A percentile compares a stretch with the other conserved stretches of the same genome.
phyloP scores from a whole-genome alignment of 2,888 invertebrate species.

The Perizoma affinitatum region DNA sequence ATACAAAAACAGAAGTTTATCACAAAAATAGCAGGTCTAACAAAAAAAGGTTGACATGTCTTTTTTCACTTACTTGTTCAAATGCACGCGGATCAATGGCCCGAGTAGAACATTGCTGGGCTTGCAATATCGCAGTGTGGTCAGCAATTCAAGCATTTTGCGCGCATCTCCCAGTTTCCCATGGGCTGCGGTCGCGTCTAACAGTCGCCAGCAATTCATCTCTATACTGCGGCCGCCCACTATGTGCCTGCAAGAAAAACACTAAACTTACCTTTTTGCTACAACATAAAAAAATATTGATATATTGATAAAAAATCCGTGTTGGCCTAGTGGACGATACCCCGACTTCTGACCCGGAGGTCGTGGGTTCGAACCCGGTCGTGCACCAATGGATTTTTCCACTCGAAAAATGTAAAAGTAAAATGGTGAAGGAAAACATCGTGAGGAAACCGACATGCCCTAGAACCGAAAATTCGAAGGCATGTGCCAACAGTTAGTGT shows the following conservation, averaged over 20 bases:
- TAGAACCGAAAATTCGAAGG: not conserved
- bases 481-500: too few relatives aligned
- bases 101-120: slow-evolving; percentile 84
- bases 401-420: too few relatives aligned
- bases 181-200: slow-evolving; percentile 79
- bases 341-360: not conserved
- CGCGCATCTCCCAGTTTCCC: slow-evolving; percentile 65
- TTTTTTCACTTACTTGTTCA: slow-evolving; percentile 76
- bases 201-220: slow-evolving; percentile 85
- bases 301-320: too few relatives aligned
- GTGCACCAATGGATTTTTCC: too few relatives aligned
- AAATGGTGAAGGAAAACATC: too few relatives aligned
- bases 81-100: slow-evolving; percentile 84
- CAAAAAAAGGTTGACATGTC: not conserved
- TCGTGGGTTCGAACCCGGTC: too few relatives aligned
- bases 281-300: too few relatives aligned
- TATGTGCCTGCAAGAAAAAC: slow-evolving; percentile 52
- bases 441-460: too few relatives aligned
- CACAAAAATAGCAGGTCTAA: too few relatives aligned
- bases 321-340: too few relatives aligned
- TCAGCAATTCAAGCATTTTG: slow-evolving; percentile 80
- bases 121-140: slow-evolving; percentile 80
- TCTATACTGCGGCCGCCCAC: slow-evolving; percentile 76
- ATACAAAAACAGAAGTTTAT: too few relatives aligned
- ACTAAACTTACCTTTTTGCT: not conserved